Evolutionary conservation across 2,113 vertebrate genomes (phyloP), one percentile per base, ranked within the genome.

Genomic region (Aleadryas rufinucha): DNA sequence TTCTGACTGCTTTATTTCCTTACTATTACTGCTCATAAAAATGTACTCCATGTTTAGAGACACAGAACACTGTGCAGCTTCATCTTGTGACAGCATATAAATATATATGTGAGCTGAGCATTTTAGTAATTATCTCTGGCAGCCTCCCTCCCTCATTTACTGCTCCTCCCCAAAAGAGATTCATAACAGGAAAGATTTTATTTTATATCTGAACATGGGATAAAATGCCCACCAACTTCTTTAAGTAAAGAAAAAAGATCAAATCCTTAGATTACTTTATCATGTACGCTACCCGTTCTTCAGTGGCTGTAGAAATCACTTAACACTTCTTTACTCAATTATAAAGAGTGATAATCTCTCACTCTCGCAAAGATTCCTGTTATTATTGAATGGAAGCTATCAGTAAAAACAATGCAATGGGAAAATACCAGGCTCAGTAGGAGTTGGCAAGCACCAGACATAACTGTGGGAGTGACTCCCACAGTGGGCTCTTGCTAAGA

Each of bases 361-460:
- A 59, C 22, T 82, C 64, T 87, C 89, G 65, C 76, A 74, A 74
- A 81, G 92, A 84, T 71, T 79, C 56, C 85, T 84, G 64, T 75
- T 91, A 37, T 63, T 78, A 87, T 21, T 95, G 80, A 93, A 53
- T 92, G 64, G 68, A 90, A 94, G 68, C 79, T 92, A 88, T 90
- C 92, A 88, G 82, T 74, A 86, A 86, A 81, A 92, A 94, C 85
- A 94, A 93, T 78, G 92, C 96, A 95, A 52, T 95, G 86, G 76
- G 95, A 94, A 96, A 97, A 96, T 92, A 94, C 83, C 83, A 93
- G 90, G 88, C 96, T 94, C 92, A 78, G 90, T 82, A 86, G 93
- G 92, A 94, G 90, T 0, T 96, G 95, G 92, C 59, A 6, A 78
- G 56, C 57, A 93, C 20, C 82, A 95, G 89, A 87, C 90, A 83